Evolutionary conservation across 2,888 invertebrate genomes (phyloP).

Genomic region (Dorcus parallelipipedus): DNA sequence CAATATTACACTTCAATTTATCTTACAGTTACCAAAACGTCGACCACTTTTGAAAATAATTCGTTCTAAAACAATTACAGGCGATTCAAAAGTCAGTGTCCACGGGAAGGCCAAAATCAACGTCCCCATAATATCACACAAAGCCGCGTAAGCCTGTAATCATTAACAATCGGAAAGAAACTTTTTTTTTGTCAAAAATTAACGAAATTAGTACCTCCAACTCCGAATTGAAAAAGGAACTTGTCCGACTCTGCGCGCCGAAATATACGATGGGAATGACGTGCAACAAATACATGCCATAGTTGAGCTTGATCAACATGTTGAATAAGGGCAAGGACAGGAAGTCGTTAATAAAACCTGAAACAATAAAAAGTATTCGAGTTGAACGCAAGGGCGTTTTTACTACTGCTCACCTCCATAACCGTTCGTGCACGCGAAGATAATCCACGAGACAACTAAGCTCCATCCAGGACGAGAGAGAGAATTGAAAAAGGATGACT

Average conservation of each 20-base stretch:
- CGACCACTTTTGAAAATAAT: too few relatives aligned
- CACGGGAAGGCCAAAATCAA: constrained; percentile 8
- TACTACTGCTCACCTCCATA: constrained; percentile 21
- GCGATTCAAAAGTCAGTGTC: constrained; percentile 10
- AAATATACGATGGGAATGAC: constrained; percentile 10
- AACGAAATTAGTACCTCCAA: too few relatives aligned
- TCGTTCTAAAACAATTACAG: constrained; percentile 1
- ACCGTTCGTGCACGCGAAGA: constrained; percentile 20
- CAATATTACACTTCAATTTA: too few relatives aligned
- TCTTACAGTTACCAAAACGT: too few relatives aligned
- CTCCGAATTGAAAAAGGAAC: too few relatives aligned
- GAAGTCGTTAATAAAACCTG: constrained; percentile 11
- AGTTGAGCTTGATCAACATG: constrained; percentile 14
- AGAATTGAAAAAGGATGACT: constrained; percentile 13
- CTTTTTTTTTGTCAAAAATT: too few relatives aligned
- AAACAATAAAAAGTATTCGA: not conserved
- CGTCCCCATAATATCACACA: constrained; percentile 4
- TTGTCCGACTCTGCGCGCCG: not conserved
- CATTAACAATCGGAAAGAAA: too few relatives aligned
- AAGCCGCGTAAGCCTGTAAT: not conserved
- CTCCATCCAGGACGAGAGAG: constrained; percentile 18
- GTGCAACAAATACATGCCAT: constrained; percentile 17
- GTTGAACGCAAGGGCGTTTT: not conserved
- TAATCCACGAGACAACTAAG: constrained; percentile 21
- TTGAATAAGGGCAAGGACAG: constrained; percentile 12